Percentiles rank a stretch among this genome's conserved stretches.
These are phyloP conservation scores for Thalassoma bifasciatum DNA, from an alignment of 2,113 vertebrate species.

Conservation along the genomic window DNA sequence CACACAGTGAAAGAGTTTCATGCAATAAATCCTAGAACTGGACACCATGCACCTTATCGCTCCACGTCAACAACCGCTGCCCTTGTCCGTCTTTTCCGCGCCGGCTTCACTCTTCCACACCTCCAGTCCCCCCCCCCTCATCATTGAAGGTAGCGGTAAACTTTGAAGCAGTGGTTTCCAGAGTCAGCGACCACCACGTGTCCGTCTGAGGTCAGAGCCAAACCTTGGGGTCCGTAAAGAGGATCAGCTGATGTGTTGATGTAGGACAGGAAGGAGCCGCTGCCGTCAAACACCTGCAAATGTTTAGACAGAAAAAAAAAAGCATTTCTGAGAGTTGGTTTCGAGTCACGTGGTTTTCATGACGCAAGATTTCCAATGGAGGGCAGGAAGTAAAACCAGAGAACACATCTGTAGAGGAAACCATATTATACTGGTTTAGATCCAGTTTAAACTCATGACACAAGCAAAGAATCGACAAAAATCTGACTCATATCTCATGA, in stretches of 20 bases:
- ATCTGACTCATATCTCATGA: too few relatives aligned
- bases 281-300: conserved; percentile 95
- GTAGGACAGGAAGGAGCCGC: conserved; percentile 96
- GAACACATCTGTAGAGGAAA: too few relatives aligned
- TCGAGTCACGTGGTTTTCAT: too few relatives aligned
- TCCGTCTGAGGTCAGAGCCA: conserved; percentile 95
- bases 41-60: conserved; percentile 12
- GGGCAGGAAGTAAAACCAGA: too few relatives aligned
- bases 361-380: too few relatives aligned
- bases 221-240: conserved; percentile 94
- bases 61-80: not conserved
- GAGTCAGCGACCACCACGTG: conserved; percentile 96
- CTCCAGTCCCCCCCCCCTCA: conserved; percentile 15
- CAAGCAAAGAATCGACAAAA: too few relatives aligned
- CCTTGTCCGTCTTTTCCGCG: not conserved
- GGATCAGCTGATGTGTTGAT: conserved; percentile 97
- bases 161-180: conserved; percentile 98
- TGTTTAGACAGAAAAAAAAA: conserved; percentile 6
- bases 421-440: too few relatives aligned
- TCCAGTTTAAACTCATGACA: too few relatives aligned
- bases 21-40: conserved; percentile 36
- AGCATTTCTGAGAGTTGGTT: too few relatives aligned
- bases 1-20: conserved; percentile 20
- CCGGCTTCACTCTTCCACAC: not conserved
- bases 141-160: conserved; percentile 97